Evolutionary conservation across 2,888 invertebrate species (phyloP), one percentile per base, ranked within the genome.

Genomic region (Drosophila picticornis): DNA sequence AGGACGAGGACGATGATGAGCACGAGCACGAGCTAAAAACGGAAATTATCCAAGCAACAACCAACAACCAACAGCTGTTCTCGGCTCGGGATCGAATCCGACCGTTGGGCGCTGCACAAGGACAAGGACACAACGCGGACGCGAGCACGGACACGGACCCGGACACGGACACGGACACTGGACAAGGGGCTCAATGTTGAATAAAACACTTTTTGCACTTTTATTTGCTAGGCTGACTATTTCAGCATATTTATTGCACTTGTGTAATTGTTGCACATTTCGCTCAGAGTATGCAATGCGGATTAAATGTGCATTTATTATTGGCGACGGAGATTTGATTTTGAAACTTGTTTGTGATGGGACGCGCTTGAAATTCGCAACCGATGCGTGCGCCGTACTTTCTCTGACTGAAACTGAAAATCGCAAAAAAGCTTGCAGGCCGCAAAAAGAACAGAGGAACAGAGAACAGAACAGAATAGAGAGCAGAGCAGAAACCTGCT

Each of bases 321-420:
- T 62, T 60, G 61, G 62, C 66, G 62, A 63, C 64, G 74, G 51
- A 66, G 71, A 62, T 72, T 50, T 68, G 55, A 75, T 72, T 63
- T 72, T 61, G 19, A 34, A 50, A n/a, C 52, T 40, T 70, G 70
- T 46, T 34, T 40, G 55, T 22, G 25, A 48, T 75, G 72, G 73
- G 75, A 60, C 80, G 83, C 83, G 84, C 77, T 74, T 64, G 13
- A 32, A 62, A 68, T 71, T 76, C 73, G 81, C 90, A 91, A 91
- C 92, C 91, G 91, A 89, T 91, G 90, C 90, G 85, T 90, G 88
- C 90, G 92, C 91, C 91, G 91, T 92, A 92, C 93, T 93, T 93
- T 93, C 93, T 93, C 93, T 93, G 91, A 93, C 92, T 93, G 90
- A 91, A 83, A 81, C 69, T 56, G 82, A 80, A 80, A 80, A 80